Conservation (phyloP, 2,888 invertebrate species). For the Acanthopleura granulata region DNA sequence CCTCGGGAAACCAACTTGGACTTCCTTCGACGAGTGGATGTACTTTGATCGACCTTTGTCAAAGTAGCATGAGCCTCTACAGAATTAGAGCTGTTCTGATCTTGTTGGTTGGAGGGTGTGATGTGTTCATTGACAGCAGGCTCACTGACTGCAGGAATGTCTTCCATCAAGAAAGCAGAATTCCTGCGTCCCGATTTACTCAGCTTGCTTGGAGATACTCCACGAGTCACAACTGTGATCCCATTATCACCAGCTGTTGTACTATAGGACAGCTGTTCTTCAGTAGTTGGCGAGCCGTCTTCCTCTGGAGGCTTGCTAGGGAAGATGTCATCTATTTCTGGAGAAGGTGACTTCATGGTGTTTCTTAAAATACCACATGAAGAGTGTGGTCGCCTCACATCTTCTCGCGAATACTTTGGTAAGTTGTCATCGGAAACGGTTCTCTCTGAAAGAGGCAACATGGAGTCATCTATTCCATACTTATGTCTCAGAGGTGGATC, state of each 20-base stretch:
- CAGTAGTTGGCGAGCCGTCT: neutral
- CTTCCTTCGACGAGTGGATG: constrained; percentile 31
- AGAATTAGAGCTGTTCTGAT: neutral
- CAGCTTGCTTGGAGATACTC: neutral
- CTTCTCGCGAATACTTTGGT: constrained; percentile 25
- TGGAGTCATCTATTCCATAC: constrained; percentile 47
- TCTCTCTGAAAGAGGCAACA: constrained; percentile 36
- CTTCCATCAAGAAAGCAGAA: neutral
- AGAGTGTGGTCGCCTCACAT: constrained; percentile 13
- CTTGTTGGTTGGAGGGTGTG: neutral
- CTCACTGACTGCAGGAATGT: neutral
- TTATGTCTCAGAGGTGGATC: constrained; percentile 39
- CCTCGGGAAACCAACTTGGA: constrained; percentile 23
- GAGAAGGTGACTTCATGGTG: neutral
- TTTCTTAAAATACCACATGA: constrained; percentile 4
- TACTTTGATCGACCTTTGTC: neutral
- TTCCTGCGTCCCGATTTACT: neutral
- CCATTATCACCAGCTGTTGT: neutral
- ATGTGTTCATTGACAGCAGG: neutral
- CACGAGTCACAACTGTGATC: neutral
- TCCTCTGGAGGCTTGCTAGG: neutral
- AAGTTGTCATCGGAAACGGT: constrained; percentile 53
- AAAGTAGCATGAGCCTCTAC: neutral
- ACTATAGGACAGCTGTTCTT: neutral
- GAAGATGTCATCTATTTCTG: neutral